Conservation (phyloP, 2,113 vertebrate genomes). For the Ctenodactylus gundi region DNA sequence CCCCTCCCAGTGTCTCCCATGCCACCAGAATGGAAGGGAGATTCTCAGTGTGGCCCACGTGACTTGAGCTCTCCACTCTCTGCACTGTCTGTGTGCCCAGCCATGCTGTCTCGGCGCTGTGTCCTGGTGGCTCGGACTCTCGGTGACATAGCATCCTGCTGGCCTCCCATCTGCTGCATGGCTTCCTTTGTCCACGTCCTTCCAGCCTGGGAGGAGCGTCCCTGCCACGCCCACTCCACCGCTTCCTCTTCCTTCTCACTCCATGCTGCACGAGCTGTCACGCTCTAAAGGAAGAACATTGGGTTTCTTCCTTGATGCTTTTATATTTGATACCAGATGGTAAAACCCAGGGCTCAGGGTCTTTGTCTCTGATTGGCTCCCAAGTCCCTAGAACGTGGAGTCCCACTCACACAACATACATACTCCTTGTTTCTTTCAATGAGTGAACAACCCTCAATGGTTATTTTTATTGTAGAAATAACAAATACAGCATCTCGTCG, state of each 20-base stretch:
- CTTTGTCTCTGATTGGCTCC: background rate
- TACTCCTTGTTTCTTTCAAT: background rate
- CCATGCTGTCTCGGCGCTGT: background rate
- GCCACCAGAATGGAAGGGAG: background rate
- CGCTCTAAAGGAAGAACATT: no score
- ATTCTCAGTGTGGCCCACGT: accelerated
- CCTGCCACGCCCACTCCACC: accelerated
- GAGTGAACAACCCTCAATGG: background rate
- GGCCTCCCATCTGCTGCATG: background rate
- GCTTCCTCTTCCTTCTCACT: background rate
- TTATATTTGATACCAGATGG: background rate
- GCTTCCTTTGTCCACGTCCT: background rate
- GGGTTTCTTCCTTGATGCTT: background rate
- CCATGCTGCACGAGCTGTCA: no score
- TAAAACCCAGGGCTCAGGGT: background rate
- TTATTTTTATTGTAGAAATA: constrained; percentile 24
- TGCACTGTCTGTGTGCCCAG: accelerated
- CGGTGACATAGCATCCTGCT: accelerated
- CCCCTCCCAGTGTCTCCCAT: background rate
- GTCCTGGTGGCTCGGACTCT: accelerated
- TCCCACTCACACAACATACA: background rate
- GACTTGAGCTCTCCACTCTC: background rate
- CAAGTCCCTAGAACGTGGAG: accelerated
- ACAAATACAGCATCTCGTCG: background rate
- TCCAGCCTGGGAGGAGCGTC: no score